A percentile compares a stretch with the other conserved stretches of the same genome.
Conservation (phyloP, 2,113 vertebrate species). For the Phyllostomus discolor region DNA sequence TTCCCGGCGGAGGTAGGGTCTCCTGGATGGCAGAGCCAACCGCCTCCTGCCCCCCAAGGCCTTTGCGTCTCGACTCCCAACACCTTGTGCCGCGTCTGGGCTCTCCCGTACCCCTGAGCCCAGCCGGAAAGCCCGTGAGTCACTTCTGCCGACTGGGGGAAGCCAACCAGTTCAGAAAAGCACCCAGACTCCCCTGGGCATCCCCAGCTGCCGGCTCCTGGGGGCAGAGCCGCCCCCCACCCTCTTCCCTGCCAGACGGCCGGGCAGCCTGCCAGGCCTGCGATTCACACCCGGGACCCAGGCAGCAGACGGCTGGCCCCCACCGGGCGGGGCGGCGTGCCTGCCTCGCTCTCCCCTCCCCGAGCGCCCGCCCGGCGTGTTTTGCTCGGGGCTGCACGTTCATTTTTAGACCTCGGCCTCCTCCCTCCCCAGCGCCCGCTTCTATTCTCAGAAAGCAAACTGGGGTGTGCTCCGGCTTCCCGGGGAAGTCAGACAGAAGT, state of each 20-base stretch:
- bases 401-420: slow-evolving; percentile 78
- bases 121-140: neutral
- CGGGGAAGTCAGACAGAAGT: slow-evolving; percentile 80
- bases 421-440: slow-evolving; percentile 76
- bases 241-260: slow-evolving; percentile 55
- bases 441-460: slow-evolving; percentile 82
- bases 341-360: neutral
- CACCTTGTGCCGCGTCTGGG: neutral
- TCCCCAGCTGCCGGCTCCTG: slow-evolving; percentile 62
- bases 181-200: slow-evolving; percentile 45
- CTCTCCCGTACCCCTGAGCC: neutral
- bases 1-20: rapidly evolving
- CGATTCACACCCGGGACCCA: slow-evolving; percentile 32
- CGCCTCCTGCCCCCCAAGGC: too few relatives aligned
- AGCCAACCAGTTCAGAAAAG: slow-evolving; percentile 23
- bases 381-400: slow-evolving; percentile 71
- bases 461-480: slow-evolving; percentile 75
- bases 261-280: slow-evolving; percentile 33
- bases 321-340: neutral
- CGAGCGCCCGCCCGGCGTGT: slow-evolving; percentile 47
- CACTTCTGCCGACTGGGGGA: slow-evolving; percentile 30
- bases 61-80: neutral
- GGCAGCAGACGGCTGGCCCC: slow-evolving; percentile 56
- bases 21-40: neutral
- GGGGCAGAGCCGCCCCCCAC: slow-evolving; percentile 15